Evolutionary conservation across 2,113 vertebrate genomes (phyloP).

Genomic region (Chaetodon auriga): DNA sequence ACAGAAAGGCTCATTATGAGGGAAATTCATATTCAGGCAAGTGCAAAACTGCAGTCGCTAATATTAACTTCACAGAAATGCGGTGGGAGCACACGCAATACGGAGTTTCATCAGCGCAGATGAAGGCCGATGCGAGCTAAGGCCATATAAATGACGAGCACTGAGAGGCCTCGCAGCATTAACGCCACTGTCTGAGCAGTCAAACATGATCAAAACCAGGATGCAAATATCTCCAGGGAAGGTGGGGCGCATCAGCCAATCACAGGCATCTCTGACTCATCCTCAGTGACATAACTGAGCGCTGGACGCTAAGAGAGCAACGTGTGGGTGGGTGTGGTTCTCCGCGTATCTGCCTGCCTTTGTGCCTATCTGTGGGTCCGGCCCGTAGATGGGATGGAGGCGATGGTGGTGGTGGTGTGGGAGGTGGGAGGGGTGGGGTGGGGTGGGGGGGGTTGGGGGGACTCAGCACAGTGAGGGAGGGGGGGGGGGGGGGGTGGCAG

Average conservation of each 20-base stretch:
- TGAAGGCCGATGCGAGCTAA: not conserved
- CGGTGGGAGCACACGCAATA: conserved; percentile 26
- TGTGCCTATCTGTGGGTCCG: conserved; percentile 76
- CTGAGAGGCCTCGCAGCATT: not conserved
- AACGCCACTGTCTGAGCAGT: conserved; percentile 23
- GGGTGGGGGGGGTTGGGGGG: conserved; percentile 17
- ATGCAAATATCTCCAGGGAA: conserved; percentile 57
- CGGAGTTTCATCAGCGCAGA: not conserved
- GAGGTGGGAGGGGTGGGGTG: not conserved
- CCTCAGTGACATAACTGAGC: conserved; percentile 68
- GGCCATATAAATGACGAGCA: not conserved
- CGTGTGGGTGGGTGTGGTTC: conserved; percentile 73
- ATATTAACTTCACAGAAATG: conserved; percentile 17
- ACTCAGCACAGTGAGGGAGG: conserved; percentile 39
- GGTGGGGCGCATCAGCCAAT: conserved; percentile 69
- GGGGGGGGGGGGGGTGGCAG: conserved; percentile 58
- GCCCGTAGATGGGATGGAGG: conserved; percentile 50
- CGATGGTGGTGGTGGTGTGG: not conserved
- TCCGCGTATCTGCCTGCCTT: conserved; percentile 57
- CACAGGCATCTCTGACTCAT: conserved; percentile 78
- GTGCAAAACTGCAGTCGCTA: conserved; percentile 26
- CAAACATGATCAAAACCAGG: conserved; percentile 37
- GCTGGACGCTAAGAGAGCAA: conserved; percentile 52
- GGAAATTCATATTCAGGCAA: conserved; percentile 66
- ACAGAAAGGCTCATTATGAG: conserved; percentile 74